Conservation (phyloP, 2,888 invertebrate genomes). For the Drosophila fulvimacula region DNA sequence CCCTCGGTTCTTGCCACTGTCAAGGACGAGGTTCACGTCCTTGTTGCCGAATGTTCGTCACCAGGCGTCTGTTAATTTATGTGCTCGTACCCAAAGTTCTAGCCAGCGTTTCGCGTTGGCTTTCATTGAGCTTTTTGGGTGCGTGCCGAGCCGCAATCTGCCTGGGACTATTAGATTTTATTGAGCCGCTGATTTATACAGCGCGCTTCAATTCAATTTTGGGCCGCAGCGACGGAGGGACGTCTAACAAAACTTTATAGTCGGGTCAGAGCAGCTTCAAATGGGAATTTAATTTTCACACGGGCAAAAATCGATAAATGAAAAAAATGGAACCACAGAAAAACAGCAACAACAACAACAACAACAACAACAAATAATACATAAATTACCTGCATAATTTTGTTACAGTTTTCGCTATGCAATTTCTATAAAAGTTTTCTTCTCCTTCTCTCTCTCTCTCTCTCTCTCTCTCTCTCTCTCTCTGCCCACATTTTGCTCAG, state of each 20-base stretch:
- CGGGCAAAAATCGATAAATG: conserved; percentile 66
- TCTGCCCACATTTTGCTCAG: conserved; percentile 14
- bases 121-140: conserved; percentile 41
- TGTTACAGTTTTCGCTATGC: conserved; percentile 51
- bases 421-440: conserved; percentile 47
- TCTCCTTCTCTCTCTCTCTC: conserved; percentile 6
- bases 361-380: conserved; percentile 36
- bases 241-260: conserved; percentile 59
- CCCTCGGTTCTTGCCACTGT: conserved; percentile 45
- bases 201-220: conserved; percentile 75
- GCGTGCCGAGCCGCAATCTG: conserved; percentile 76
- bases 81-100: conserved; percentile 33
- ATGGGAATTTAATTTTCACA: conserved; percentile 77
- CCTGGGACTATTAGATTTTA: conserved; percentile 73
- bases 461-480: neutral
- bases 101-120: conserved; percentile 9
- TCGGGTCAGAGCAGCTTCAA: conserved; percentile 40
- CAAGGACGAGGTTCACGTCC: conserved; percentile 65
- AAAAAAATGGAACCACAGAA: conserved; percentile 16
- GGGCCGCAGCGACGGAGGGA: conserved; percentile 25
- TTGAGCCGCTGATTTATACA: conserved; percentile 79
- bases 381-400: conserved; percentile 75
- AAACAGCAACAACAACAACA: neutral
- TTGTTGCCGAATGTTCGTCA: conserved; percentile 27
- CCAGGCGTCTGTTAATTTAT: conserved; percentile 63